phyloP scores from a whole-genome alignment of 37 sponge, comb jelly and placozoan species.

The Beroe forskalii region DNA sequence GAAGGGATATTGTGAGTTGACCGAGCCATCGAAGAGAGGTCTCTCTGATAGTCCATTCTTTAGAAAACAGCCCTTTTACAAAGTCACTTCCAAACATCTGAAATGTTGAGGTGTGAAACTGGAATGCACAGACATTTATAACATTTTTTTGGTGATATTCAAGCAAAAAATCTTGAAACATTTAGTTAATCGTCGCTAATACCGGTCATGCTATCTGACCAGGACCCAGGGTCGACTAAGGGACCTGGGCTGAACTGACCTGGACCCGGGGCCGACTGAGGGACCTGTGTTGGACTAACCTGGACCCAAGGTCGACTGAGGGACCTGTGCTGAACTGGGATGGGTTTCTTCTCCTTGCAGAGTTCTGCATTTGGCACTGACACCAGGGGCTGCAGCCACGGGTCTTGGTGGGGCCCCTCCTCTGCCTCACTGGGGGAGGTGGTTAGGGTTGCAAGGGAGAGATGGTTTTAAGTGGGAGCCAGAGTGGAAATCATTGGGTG shows the following conservation, averaged over 20 bases:
- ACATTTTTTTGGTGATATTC: too few species aligned
- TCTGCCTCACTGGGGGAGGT: neutral
- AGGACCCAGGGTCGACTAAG: neutral
- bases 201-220: neutral
- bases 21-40: conserved; percentile 45
- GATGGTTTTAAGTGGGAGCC: too few species aligned
- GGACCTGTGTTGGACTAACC: neutral
- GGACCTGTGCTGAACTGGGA: conserved; percentile 8
- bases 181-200: too few species aligned
- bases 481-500: too few species aligned
- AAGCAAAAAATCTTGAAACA: too few species aligned
- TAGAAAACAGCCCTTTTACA: conserved; percentile 53
- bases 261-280: neutral
- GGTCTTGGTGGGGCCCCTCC: conserved; percentile 14
- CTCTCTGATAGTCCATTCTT: conserved; percentile 65
- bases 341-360: conserved; percentile 15
- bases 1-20: conserved; percentile 44
- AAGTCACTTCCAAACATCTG: conserved; percentile 64
- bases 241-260: neutral
- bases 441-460: too few species aligned
- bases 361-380: conserved; percentile 20
- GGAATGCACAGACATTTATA: too few species aligned
- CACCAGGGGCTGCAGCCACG: conserved; percentile 50
- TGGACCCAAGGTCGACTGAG: conserved; percentile 29
- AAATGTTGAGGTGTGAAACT: neutral